Base-by-base conservation (phyloP, 2,113 vertebrate species). In the Crotophaga sulcirostris region DNA sequence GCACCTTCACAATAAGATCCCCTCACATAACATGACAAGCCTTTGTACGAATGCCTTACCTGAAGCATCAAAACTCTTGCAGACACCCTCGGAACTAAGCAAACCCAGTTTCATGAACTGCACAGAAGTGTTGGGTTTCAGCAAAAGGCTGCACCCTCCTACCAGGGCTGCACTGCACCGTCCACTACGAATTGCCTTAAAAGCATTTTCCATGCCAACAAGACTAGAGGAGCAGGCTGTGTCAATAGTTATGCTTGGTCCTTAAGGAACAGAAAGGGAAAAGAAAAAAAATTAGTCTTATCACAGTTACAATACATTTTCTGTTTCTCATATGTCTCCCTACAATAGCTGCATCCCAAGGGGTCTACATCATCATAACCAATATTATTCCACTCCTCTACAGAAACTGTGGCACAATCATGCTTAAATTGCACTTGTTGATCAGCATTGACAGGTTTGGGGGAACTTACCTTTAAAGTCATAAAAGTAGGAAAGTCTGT, bases 41-140 rank as follows among this genome's bases (percentile, higher is more conserved):
- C 67, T 68, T 60, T 34, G 29, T 64, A 60, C 31, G 40, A 75
- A 55, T 13, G 16, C 13, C 96, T 97, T 96, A 99, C 99, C 99
- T 95, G 98, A 98, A 51, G 67, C 91, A 69, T 99, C 99, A 33
- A 99, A 99, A 67, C 98, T 97, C 93, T 98, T 99, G 98, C 99
- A 99, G 94, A 98, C 89, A 29, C 99, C 99, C 12, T 98, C 98
- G 2, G 98, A 98, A 96, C 99, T 99, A 54, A 99, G 98, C 99
- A 99, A 98, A 70, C 99, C 99, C 89, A 99, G 97, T 68, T 99
- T 99, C 99, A 99, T 98, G 96, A 99, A 99, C 96, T 99, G 99
- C 79, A 99, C 98, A 0, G 99, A 99, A 33, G 99, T 99, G 97
- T 98, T 99, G 56, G 99, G 99, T 93, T 99, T 99, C 45, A 99